Conservation (phyloP, 2,797 vertebrate genomes). For the Cossypha niveicapilla region DNA sequence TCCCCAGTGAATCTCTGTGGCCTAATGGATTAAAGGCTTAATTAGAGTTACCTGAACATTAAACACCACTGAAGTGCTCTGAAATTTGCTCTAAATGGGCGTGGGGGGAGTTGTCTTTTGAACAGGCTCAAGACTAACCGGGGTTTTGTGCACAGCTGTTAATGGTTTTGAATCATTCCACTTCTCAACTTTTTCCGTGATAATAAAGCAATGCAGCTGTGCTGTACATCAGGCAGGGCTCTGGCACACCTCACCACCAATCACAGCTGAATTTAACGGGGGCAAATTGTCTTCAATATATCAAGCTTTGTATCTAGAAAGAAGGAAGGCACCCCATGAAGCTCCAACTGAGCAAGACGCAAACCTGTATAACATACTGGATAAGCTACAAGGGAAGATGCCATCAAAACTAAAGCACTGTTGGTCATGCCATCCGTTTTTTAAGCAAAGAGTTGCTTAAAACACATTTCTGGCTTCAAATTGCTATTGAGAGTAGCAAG, state of each 20-base stretch:
- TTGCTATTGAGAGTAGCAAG: neutral
- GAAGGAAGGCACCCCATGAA: neutral
- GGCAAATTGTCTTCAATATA: neutral
- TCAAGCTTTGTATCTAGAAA: neutral
- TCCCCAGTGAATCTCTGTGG: neutral
- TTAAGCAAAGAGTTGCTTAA: neutral
- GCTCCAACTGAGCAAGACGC: neutral
- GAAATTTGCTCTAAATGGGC: neutral
- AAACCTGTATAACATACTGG: rapidly evolving
- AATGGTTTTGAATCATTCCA: neutral
- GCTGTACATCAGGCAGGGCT: neutral
- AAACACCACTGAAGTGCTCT: neutral
- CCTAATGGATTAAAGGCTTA: neutral
- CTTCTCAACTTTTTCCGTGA: neutral
- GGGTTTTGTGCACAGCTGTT: neutral
- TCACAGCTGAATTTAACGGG: neutral
- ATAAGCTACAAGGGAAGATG: neutral
- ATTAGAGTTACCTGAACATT: constrained; percentile 18
- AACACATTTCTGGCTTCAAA: neutral
- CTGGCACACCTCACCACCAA: neutral
- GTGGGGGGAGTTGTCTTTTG: neutral
- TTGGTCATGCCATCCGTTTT: neutral
- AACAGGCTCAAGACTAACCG: neutral
- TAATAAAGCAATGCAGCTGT: neutral
- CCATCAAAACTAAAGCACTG: neutral